A percentile compares a stretch with the other conserved stretches of the same genome.
These are phyloP conservation scores for Amyelois transitella DNA, from an alignment of 1,140 invertebrate species.

Conservation along the genomic window DNA sequence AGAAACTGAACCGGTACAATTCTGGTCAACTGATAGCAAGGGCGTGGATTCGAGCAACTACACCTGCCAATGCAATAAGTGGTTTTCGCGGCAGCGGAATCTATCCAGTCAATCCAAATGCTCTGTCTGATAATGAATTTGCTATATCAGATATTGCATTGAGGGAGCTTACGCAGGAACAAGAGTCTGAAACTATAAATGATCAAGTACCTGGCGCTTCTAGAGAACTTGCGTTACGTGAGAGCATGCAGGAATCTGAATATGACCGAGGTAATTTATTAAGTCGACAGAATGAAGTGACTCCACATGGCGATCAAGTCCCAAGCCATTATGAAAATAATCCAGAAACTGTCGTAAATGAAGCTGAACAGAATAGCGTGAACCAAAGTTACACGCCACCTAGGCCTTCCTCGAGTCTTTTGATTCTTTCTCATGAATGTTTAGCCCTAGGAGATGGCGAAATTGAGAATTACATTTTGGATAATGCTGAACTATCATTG, in stretches of 20 bases:
- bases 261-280: neutral
- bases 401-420: neutral
- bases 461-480: constrained; percentile 16
- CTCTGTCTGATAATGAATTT: constrained; percentile 18
- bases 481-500: constrained; percentile 17
- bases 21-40: constrained; percentile 22
- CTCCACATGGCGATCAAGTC: neutral
- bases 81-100: constrained; percentile 33
- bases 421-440: neutral
- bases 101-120: constrained; percentile 22
- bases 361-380: neutral
- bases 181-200: neutral
- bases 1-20: constrained; percentile 21
- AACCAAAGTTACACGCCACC: neutral
- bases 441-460: neutral
- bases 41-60: constrained; percentile 30
- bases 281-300: neutral
- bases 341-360: neutral
- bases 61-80: constrained; percentile 22
- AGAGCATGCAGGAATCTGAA: constrained; percentile 1
- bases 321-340: neutral
- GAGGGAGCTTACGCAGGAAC: neutral
- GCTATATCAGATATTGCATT: constrained; percentile 18
- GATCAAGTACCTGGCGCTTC: neutral
- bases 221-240: neutral